phyloP scores from a whole-genome alignment of 2,113 vertebrate genomes.

The Ameiurus melas region DNA sequence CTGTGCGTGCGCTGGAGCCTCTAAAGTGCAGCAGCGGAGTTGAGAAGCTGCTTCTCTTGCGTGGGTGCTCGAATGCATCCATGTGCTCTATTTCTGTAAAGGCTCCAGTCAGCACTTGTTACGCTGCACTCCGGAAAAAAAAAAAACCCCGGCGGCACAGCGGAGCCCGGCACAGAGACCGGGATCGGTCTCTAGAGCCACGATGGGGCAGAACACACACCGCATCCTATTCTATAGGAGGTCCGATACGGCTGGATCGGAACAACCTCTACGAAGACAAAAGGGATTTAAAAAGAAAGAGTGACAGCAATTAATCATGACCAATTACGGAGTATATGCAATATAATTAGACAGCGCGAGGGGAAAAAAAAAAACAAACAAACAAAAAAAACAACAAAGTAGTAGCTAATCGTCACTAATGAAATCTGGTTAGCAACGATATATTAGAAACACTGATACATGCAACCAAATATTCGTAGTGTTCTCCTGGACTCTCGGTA shows the following conservation, averaged over 20 bases:
- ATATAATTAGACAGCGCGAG: neutral
- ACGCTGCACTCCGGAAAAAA: conserved; percentile 55
- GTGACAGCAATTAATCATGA: no score
- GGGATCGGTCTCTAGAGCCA: neutral
- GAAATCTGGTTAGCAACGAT: neutral
- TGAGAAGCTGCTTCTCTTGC: conserved; percentile 73
- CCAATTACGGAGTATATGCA: no score
- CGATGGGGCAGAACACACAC: neutral
- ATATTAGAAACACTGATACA: neutral
- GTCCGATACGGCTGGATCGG: neutral
- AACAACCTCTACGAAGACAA: neutral
- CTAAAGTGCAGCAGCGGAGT: conserved; percentile 73
- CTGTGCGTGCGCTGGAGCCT: conserved; percentile 69
- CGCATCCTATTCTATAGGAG: neutral
- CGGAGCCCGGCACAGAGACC: conserved; percentile 42
- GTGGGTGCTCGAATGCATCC: conserved; percentile 76
- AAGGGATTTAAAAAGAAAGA: neutral
- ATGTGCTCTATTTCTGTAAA: conserved; percentile 76
- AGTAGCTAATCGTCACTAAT: neutral
- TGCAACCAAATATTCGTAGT: neutral
- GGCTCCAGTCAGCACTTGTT: conserved; percentile 71
- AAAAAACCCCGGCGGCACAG: conserved; percentile 34
- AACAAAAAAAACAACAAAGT: no score
- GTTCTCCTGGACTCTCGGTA: neutral
- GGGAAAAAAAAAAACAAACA: neutral